phyloP scores from a whole-genome alignment of 2,888 invertebrate genomes.

The Volucella inanis region DNA sequence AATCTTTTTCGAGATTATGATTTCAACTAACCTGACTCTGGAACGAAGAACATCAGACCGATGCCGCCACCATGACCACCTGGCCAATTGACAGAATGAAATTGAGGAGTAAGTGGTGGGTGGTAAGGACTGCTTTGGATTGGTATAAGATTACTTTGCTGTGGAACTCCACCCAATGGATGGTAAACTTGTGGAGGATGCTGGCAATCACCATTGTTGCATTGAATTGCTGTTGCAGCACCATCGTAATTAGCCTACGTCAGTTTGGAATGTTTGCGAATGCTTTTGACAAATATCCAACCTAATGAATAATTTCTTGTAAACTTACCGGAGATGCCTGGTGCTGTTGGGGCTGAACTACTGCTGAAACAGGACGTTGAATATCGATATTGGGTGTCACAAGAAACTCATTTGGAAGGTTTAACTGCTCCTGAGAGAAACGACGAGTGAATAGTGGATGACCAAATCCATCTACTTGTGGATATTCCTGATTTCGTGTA shows the following conservation, averaged over 20 bases:
- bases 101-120: neutral
- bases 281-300: conserved; percentile 32
- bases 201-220: conserved; percentile 14
- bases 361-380: neutral
- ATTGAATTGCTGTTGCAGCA: conserved; percentile 12
- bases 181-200: too few relatives aligned
- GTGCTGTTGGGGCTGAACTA: conserved; percentile 6
- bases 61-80: conserved; percentile 31
- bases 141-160: conserved; percentile 41
- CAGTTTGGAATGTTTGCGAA: conserved; percentile 26
- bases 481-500: conserved; percentile 10
- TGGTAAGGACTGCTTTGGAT: conserved; percentile 7
- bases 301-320: conserved; percentile 7
- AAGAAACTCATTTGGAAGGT: conserved; percentile 54
- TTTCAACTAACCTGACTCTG: conserved; percentile 51
- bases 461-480: conserved; percentile 28
- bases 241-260: conserved; percentile 52
- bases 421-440: conserved; percentile 44
- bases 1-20: conserved; percentile 41
- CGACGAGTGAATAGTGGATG: conserved; percentile 44
- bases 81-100: conserved; percentile 42
- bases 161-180: neutral
- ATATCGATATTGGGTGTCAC: conserved; percentile 20
- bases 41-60: conserved; percentile 59
- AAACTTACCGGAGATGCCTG: conserved; percentile 33